Evolutionary conservation across 2,113 vertebrate species (phyloP).

Genomic region (Leptobrachium ailaonicum): DNA sequence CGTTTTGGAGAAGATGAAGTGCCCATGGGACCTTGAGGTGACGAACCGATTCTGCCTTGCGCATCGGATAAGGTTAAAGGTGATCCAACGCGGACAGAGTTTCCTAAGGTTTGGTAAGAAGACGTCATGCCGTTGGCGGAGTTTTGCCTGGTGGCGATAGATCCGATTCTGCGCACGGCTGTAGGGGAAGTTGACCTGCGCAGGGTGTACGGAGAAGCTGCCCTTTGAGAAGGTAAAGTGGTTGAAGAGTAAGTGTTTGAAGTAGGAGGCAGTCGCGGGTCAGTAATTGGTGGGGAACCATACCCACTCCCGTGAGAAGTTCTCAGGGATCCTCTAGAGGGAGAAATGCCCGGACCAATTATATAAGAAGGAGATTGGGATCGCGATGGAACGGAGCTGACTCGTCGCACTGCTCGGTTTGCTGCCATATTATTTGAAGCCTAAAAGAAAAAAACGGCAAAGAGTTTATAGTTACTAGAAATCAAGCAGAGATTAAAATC

Average conservation of each 20-base stretch:
- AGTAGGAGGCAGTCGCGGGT: conserved; percentile 74
- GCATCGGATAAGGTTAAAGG: conserved; percentile 76
- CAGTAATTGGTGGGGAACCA: conserved; percentile 78
- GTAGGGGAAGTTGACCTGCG: conserved; percentile 82
- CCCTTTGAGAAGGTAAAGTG: conserved; percentile 81
- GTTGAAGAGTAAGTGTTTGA: conserved; percentile 79
- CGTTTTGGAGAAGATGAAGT: conserved; percentile 80
- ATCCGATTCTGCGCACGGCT: conserved; percentile 77
- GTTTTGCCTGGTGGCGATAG: conserved; percentile 69
- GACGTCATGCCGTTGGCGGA: conserved; percentile 68
- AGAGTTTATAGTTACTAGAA: neutral
- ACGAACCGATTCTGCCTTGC: conserved; percentile 67
- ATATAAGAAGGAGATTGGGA: conserved; percentile 88
- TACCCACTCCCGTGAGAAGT: conserved; percentile 81
- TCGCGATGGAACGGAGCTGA: conserved; percentile 93
- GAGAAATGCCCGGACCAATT: conserved; percentile 77
- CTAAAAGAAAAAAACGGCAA: conserved; percentile 56
- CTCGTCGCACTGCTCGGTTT: conserved; percentile 85
- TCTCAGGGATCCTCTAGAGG: conserved; percentile 86
- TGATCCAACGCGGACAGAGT: conserved; percentile 74
- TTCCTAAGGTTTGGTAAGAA: conserved; percentile 71
- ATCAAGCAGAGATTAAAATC: neutral
- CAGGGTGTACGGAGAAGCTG: conserved; percentile 74
- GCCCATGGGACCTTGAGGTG: conserved; percentile 76
- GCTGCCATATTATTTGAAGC: conserved; percentile 64